phyloP scores from a whole-genome alignment of 2,113 vertebrate genomes.

The Cyprinodon brontotheroides region DNA sequence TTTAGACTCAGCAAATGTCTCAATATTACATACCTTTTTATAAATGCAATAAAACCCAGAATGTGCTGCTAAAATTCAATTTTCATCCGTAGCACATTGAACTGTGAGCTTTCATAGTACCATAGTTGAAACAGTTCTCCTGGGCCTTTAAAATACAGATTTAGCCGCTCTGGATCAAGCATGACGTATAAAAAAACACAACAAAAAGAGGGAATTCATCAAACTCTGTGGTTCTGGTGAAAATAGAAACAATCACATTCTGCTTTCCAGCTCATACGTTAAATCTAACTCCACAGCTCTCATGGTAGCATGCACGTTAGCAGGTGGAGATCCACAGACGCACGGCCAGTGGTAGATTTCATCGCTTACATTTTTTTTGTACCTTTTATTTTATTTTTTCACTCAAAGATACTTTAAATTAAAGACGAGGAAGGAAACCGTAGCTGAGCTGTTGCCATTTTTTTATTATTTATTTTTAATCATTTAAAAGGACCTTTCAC shows the following conservation, averaged over 20 bases:
- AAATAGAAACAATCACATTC: slow-evolving; percentile 23
- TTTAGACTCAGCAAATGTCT: too few species aligned
- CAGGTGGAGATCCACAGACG: slow-evolving; percentile 15
- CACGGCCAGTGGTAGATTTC: neutral
- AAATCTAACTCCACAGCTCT: slow-evolving; percentile 36
- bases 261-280: slow-evolving; percentile 35
- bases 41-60: slow-evolving; percentile 11
- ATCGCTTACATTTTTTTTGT: neutral
- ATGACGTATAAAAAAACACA: slow-evolving; percentile 23
- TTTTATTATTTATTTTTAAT: neutral
- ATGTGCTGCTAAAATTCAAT: neutral
- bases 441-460: neutral
- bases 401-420: slow-evolving; percentile 2
- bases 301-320: neutral
- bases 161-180: neutral
- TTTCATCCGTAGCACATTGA: too few species aligned
- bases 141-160: too few species aligned
- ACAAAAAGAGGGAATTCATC: slow-evolving; percentile 11
- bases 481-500: too few species aligned
- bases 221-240: neutral
- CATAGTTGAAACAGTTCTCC: too few species aligned
- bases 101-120: too few species aligned
- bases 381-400: slow-evolving; percentile 4
- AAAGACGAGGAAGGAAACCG: slow-evolving; percentile 3
- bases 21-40: neutral